Base-by-base conservation (phyloP, 2,113 vertebrate species). In the Pontoporia blainvillei region DNA sequence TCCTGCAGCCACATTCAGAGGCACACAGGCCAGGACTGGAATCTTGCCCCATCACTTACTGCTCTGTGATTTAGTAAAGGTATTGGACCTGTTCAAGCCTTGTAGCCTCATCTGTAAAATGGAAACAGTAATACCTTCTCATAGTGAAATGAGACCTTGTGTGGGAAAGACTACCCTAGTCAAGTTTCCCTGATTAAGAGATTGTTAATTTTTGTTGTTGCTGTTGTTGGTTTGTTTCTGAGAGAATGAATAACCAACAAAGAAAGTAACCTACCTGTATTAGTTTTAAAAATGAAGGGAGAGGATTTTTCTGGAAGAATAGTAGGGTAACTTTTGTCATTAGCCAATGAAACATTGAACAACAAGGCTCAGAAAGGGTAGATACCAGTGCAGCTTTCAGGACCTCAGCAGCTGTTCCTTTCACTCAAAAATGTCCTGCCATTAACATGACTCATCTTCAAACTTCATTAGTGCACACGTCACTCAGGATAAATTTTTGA, bases 401-500 rank as follows among this genome's bases (percentile, higher is more conserved):
- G 49, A 62, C 66, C 81, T 91, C 46, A 14, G 29, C 94, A 97
- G 92, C 92, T 97, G 90, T 78, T 64, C 31, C 78, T 34, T 72
- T 96, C 90, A 8, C 57, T 97, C 94, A 86, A 8, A 86, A 96
- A 27, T 67, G 62, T 54, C 94, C 94, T 90, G 46, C 61, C 67
- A 78, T 83, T 72, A 62, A 46, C 75, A 57, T 92, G 94, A 97
- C 83, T 96, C 92, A 96, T 90, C 69, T 44, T 73, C 64, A 90
- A 36, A 93, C 5, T 39, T 57, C 34, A 72, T 62, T 20, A 73
- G 85, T 31, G 31, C 46, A 4, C 13, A 27, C 0, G 0, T 52
- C 69, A 72, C 75, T 90, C 62, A 61, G 49, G 17, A 88, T 31
- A 67, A 81, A 91, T 82, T 84, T 82, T 88, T 27, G 92, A 83